Evolutionary conservation across 1,140 invertebrate genomes (phyloP).

Genomic region (Psix sp.): DNA sequence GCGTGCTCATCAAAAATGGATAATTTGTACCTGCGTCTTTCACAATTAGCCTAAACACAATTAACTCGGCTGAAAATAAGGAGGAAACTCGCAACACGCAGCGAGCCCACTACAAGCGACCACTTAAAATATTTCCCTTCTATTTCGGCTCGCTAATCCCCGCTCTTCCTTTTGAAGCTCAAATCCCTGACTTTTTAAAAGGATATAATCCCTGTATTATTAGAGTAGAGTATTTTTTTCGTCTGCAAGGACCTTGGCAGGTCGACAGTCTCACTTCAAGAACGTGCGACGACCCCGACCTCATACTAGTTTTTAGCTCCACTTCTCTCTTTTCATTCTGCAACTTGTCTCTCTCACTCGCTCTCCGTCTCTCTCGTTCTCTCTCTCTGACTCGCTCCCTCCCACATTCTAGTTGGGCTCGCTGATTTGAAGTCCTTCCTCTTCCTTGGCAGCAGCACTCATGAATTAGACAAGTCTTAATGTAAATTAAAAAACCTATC

Average conservation of each 20-base stretch:
- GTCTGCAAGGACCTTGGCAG: conserved; percentile 68
- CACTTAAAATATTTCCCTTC: background rate
- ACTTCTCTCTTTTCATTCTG: conserved; percentile 19
- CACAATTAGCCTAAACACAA: too few relatives aligned
- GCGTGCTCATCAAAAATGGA: too few relatives aligned
- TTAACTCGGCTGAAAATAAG: too few relatives aligned
- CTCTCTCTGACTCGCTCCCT: background rate
- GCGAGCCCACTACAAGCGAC: too few relatives aligned
- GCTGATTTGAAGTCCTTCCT: too few relatives aligned
- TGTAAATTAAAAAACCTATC: too few relatives aligned
- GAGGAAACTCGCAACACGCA: too few relatives aligned
- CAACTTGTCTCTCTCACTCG: conserved; percentile 19
- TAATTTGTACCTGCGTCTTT: too few relatives aligned
- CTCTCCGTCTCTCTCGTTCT: conserved; percentile 8
- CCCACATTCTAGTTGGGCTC: too few relatives aligned
- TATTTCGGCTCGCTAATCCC: background rate
- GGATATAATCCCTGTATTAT: conserved; percentile 32
- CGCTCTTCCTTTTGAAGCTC: background rate
- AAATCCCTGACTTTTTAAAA: conserved; percentile 18
- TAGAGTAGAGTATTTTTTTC: conserved; percentile 36
- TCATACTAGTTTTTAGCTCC: conserved; percentile 50
- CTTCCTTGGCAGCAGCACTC: too few relatives aligned
- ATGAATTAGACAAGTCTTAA: too few relatives aligned
- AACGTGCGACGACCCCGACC: conserved; percentile 75
- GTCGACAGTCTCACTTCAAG: conserved; percentile 73